phyloP scores from a whole-genome alignment of 2,888 invertebrate genomes.

The Diogma glabrata region DNA sequence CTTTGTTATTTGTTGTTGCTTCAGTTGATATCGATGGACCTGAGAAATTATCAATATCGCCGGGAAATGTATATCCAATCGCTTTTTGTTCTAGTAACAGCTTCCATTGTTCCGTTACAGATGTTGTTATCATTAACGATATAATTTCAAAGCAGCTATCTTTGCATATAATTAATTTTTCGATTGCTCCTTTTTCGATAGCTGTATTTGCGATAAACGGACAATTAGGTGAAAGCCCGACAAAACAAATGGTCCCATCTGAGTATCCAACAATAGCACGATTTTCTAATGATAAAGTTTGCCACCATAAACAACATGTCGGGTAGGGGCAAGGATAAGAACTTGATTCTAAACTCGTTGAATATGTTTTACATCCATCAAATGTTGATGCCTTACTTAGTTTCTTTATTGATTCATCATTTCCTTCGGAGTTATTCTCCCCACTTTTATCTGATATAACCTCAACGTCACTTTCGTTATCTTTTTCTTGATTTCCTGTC shows the following conservation, averaged over 20 bases:
- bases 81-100: constrained; percentile 67
- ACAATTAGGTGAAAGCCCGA: constrained; percentile 33
- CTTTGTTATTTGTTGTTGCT: not conserved
- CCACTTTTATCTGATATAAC: constrained; percentile 4
- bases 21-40: not conserved
- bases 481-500: not conserved
- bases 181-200: constrained; percentile 33
- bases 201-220: constrained; percentile 37
- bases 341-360: constrained; percentile 28
- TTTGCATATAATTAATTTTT: constrained; percentile 43
- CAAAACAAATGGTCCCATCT: constrained; percentile 42
- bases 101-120: constrained; percentile 68
- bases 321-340: constrained; percentile 40
- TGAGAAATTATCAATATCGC: constrained; percentile 21
- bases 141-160: constrained; percentile 50
- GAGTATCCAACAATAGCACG: constrained; percentile 60
- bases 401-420: not conserved
- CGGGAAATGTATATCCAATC: constrained; percentile 59
- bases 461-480: constrained; percentile 1
- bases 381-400: constrained; percentile 7
- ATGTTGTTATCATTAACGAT: constrained; percentile 53
- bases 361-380: constrained; percentile 16
- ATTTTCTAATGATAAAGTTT: constrained; percentile 58
- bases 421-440: no score
- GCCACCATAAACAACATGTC: constrained; percentile 62